Percentiles rank a stretch among this genome's conserved stretches.
Conservation (phyloP, 2,888 invertebrate species). For the Scaptodrosophila latifasciaeformis region DNA sequence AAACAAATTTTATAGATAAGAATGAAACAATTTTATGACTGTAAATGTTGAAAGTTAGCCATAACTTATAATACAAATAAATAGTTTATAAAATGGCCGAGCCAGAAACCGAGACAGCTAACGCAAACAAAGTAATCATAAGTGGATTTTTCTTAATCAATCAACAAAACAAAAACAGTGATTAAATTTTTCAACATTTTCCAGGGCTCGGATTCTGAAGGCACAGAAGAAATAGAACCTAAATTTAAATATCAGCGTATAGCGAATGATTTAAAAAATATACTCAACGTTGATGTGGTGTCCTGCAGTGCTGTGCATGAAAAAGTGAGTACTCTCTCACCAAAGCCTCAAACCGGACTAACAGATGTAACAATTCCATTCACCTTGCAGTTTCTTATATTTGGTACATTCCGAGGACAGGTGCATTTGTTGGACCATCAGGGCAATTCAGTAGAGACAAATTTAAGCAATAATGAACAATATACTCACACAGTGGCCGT, state of each 20-base stretch:
- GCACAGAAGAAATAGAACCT: conserved; percentile 80
- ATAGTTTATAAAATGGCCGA: not conserved
- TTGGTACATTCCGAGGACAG: conserved; percentile 94
- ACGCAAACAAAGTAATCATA: not conserved
- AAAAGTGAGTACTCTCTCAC: conserved; percentile 75
- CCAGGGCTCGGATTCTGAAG: conserved; percentile 64
- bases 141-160: not conserved
- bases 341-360: not conserved
- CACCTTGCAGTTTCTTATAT: conserved; percentile 84
- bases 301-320: conserved; percentile 95
- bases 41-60: not conserved
- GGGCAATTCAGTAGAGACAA: conserved; percentile 83
- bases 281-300: conserved; percentile 87
- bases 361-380: not conserved
- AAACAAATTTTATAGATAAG: conserved; percentile 1
- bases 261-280: conserved; percentile 89
- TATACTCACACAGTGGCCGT: conserved; percentile 90
- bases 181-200: too few relatives aligned
- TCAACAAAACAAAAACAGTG: too few relatives aligned
- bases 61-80: not conserved
- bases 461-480: conserved; percentile 76
- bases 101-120: too few relatives aligned
- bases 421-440: conserved; percentile 94
- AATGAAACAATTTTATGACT: not conserved
- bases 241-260: conserved; percentile 93